A percentile compares a stretch with the other conserved stretches of the same genome.
phyloP scores from a whole-genome alignment of 2,888 invertebrate genomes.

The Pseudococcus longispinus region DNA sequence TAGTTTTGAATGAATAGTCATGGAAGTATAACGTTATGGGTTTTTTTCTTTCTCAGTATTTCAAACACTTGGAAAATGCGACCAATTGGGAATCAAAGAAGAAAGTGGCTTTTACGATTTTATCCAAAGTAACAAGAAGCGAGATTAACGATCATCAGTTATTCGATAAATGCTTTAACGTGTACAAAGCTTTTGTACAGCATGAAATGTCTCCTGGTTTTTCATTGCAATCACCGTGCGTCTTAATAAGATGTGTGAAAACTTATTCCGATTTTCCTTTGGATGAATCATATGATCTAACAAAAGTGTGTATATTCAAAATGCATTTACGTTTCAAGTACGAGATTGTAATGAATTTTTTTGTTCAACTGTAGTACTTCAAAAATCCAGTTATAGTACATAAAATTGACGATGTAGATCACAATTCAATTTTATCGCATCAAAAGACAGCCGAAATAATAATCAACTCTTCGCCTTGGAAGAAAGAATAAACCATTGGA shows the following conservation, averaged over 20 bases:
- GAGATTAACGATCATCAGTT: background rate
- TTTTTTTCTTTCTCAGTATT: background rate
- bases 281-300: background rate
- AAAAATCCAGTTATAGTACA: background rate
- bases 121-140: background rate
- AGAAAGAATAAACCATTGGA: background rate
- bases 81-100: constrained; percentile 65
- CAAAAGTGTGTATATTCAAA: background rate
- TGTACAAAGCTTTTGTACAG: background rate
- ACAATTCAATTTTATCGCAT: background rate
- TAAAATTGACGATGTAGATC: background rate
- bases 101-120: background rate
- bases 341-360: background rate
- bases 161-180: background rate
- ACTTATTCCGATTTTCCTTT: background rate
- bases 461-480: background rate
- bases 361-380: background rate
- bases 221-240: background rate
- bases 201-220: background rate
- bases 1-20: too few species aligned
- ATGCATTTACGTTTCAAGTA: background rate
- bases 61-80: constrained; percentile 68
- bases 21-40: too few species aligned
- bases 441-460: background rate
- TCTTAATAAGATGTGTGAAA: background rate